Conservation (phyloP, 1,140 invertebrate genomes). For the Nymphalis io region DNA sequence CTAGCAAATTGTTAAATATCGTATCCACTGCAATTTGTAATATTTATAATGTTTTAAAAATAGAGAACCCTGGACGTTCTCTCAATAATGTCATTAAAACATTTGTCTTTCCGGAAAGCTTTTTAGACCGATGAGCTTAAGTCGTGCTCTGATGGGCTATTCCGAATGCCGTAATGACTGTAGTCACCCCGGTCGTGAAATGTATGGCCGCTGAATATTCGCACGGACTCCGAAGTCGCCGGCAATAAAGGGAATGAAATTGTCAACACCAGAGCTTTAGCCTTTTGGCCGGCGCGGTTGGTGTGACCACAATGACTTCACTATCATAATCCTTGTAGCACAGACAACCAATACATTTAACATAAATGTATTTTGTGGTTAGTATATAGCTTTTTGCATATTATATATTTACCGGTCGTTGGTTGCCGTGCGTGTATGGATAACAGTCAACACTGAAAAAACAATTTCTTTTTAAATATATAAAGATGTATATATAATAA, state of each 20-base stretch:
- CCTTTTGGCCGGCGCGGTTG: neutral
- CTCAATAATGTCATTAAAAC: slow-evolving; percentile 8
- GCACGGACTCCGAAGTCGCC: neutral
- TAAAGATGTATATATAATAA: no score
- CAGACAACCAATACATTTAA: no score
- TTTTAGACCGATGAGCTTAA: slow-evolving; percentile 4
- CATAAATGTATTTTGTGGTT: no score
- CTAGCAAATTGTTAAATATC: no score
- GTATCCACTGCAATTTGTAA: neutral
- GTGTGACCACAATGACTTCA: neutral
- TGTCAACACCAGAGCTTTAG: slow-evolving; percentile 1
- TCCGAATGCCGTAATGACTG: slow-evolving; percentile 16
- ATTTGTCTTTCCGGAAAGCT: slow-evolving; percentile 20
- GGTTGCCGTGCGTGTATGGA: no score
- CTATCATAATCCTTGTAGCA: no score
- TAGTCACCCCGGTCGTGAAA: slow-evolving; percentile 9
- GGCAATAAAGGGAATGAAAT: slow-evolving; percentile 10
- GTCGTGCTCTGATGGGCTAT: slow-evolving; percentile 14
- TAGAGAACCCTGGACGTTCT: neutral
- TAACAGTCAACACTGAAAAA: no score
- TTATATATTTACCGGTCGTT: no score
- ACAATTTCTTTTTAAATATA: no score
- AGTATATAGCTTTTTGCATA: no score
- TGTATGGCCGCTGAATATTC: slow-evolving; percentile 10
- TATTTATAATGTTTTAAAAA: neutral